phyloP scores from a whole-genome alignment of 2,113 vertebrate species.

The Aptenodytes patagonicus region DNA sequence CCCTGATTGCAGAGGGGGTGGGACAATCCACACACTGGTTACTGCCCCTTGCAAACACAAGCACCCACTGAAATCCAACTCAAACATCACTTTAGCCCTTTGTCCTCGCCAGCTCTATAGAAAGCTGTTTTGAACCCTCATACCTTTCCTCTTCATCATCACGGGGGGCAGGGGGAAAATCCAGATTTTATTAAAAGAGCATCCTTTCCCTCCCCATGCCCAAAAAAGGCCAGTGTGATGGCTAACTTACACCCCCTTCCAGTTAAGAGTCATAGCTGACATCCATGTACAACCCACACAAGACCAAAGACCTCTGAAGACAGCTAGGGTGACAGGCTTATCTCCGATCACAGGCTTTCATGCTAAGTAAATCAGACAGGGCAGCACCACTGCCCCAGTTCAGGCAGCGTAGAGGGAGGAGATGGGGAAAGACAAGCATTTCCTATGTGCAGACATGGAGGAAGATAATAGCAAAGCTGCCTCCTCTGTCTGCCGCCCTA shows the following conservation, averaged over 20 bases:
- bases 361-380: background rate
- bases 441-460: background rate
- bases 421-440: background rate
- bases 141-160: background rate
- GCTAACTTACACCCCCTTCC: background rate
- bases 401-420: background rate
- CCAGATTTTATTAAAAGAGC: background rate
- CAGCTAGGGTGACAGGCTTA: background rate
- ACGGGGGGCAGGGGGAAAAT: accelerated
- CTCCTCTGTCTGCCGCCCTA: background rate
- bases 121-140: background rate
- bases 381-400: background rate
- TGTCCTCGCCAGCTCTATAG: background rate
- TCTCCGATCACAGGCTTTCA: background rate
- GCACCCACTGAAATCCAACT: background rate
- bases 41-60: background rate
- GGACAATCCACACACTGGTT: background rate
- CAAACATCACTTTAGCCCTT: background rate
- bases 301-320: background rate
- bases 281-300: background rate
- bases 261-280: background rate
- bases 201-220: background rate
- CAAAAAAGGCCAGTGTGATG: background rate
- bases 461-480: background rate
- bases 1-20: background rate